Evolutionary conservation across 2,888 invertebrate species (phyloP).

Genomic region (Alviniconcha strummeri): DNA sequence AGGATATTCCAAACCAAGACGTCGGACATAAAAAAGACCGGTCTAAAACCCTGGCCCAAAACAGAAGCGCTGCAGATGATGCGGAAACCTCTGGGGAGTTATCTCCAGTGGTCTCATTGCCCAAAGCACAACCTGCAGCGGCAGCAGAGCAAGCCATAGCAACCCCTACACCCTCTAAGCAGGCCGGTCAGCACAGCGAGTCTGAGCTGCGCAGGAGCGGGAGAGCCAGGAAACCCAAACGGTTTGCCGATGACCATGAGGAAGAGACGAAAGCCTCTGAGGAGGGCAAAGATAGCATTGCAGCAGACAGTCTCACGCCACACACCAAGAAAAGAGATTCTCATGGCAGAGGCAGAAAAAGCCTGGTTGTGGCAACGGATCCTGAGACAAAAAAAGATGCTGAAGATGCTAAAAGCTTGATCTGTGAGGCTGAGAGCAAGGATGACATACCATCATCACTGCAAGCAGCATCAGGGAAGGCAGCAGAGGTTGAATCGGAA

Average conservation of each 20-base stretch:
- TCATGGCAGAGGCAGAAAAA: background rate
- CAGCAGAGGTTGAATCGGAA: too few species aligned
- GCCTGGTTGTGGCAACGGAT: too few species aligned
- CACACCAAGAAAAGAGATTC: background rate
- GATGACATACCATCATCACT: too few species aligned
- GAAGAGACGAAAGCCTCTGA: conserved; percentile 9
- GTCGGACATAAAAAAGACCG: background rate
- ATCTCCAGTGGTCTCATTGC: background rate
- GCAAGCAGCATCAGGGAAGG: too few species aligned
- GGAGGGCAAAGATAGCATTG: background rate
- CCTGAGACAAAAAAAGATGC: too few species aligned
- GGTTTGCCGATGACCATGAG: conserved; percentile 22
- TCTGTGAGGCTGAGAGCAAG: too few species aligned
- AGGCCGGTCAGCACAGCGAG: background rate
- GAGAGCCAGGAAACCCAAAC: conserved; percentile 19
- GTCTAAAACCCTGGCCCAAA: too few species aligned
- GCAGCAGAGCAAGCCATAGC: background rate
- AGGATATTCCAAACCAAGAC: background rate
- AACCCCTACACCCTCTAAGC: background rate
- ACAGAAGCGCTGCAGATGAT: too few species aligned
- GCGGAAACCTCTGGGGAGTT: too few species aligned
- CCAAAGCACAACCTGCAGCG: background rate
- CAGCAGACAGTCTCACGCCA: background rate
- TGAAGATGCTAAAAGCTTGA: too few species aligned
- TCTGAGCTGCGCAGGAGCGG: conserved; percentile 13